Evolutionary conservation across 2,113 vertebrate genomes (phyloP).

Genomic region (Thalassoma bifasciatum): DNA sequence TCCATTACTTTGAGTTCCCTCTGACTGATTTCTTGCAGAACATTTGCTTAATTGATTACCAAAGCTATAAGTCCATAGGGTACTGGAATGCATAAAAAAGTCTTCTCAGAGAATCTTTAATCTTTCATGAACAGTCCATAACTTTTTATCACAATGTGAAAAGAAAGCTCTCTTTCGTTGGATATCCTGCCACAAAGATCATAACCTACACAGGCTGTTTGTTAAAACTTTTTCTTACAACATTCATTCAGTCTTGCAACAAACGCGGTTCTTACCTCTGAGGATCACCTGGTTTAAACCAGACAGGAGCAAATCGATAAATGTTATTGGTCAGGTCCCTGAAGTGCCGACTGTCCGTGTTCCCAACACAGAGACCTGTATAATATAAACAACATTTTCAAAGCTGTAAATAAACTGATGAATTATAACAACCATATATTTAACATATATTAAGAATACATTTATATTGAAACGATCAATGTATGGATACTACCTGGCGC

Average conservation of each 20-base stretch:
- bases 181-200: background rate
- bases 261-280: conserved; percentile 80
- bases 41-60: background rate
- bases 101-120: background rate
- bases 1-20: background rate
- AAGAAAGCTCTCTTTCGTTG: conserved; percentile 11
- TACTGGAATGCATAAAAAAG: background rate
- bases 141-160: background rate
- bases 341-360: conserved; percentile 94
- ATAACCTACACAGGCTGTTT: background rate
- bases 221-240: background rate
- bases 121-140: conserved; percentile 19
- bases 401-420: background rate
- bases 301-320: conserved; percentile 88
- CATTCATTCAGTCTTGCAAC: background rate
- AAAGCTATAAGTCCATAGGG: background rate
- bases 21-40: background rate
- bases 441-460: no score
- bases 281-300: conserved; percentile 80
- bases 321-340: conserved; percentile 84
- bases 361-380: conserved; percentile 88
- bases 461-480: background rate
- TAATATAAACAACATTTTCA: background rate
- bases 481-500: conserved; percentile 85
- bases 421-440: no score